Evolutionary conservation across 2,888 invertebrate species (phyloP), one percentile per base, ranked within the genome.

Genomic region (Diadromus collaris): DNA sequence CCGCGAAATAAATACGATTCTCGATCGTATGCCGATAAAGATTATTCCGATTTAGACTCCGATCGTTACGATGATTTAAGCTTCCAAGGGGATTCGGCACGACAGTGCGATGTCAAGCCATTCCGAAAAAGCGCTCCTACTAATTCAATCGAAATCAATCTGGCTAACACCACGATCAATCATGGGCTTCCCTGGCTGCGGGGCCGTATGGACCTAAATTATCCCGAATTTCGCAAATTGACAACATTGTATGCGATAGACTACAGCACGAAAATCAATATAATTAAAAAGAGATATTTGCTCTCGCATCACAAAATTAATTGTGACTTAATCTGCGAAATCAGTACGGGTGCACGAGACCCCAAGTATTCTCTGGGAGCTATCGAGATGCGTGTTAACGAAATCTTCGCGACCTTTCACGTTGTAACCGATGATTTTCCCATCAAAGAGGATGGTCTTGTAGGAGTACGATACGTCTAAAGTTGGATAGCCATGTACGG

Each of bases 391-490:
- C n/a, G n/a, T 29, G 29, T 29, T 29, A 29, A 29, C 29, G 29
- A 6, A 29, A 29, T 29, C 6, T 29, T 29, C 29, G 29, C 29
- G 29, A 29, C 29, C 29, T 29, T 29, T 46, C 46, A 46, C 19
- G 46, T 46, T n/a, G 46, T 46, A 46, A n/a, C 46, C 6, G 46
- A 46, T 16, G 46, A n/a, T 46, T 46, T 46, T 46, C 46, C 46
- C 6, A 16, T 46, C 46, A 19, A 46, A 16, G 46, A 46, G 19
- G 46, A 46, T 19, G 46, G 46, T 6, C 46, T 46, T n/a, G 46
- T 46, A 46, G 46, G 46, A 6, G 16, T 16, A 5, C 46, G 2
- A 24, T 54, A 27, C 24, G 5, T 54, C 6, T 24, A 54, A 9
- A 54, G 54, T 54, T 54, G 24, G 54, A 27, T 54, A 24, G 56